Percentiles rank a stretch among this genome's conserved stretches.
Evolutionary conservation across 2,797 vertebrate genomes (phyloP).

Genomic region (Miichthys miiuy): DNA sequence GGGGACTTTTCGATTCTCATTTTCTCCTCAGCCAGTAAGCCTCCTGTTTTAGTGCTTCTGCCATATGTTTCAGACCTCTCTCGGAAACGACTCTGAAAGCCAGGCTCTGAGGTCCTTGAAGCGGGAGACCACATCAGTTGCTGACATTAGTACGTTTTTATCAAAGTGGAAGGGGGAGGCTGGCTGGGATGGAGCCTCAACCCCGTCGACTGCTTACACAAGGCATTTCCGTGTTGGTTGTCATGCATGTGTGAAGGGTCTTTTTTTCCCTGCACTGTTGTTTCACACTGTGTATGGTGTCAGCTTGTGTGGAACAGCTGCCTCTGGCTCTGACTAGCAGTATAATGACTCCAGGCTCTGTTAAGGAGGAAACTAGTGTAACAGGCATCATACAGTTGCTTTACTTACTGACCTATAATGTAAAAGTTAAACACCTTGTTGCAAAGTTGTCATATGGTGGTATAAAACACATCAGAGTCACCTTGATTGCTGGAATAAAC

Average conservation of each 20-base stretch:
- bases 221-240: conserved; percentile 76
- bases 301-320: conserved; percentile 74
- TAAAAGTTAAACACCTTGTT: background rate
- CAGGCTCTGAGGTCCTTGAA: conserved; percentile 52
- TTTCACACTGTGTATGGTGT: conserved; percentile 65
- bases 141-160: conserved; percentile 73
- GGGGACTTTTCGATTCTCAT: conserved; percentile 44
- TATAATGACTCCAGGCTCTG: conserved; percentile 33
- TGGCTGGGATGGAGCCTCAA: conserved; percentile 55
- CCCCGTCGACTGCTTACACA: conserved; percentile 69
- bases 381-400: conserved; percentile 19
- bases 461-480: background rate
- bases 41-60: conserved; percentile 55
- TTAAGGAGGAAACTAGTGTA: conserved; percentile 13
- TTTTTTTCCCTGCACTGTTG: conserved; percentile 49
- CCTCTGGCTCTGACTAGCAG: conserved; percentile 62
- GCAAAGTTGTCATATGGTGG: background rate
- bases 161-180: conserved; percentile 47
- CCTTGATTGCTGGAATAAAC: conserved; percentile 4
- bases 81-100: conserved; percentile 54
- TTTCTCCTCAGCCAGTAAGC: conserved; percentile 49
- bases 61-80: conserved; percentile 66
- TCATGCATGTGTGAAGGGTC: conserved; percentile 66
- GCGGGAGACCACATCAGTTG: conserved; percentile 69
- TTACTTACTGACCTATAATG: conserved; percentile 7